phyloP scores from a whole-genome alignment of 2,797 vertebrate genomes.

The Numenius phaeopus region DNA sequence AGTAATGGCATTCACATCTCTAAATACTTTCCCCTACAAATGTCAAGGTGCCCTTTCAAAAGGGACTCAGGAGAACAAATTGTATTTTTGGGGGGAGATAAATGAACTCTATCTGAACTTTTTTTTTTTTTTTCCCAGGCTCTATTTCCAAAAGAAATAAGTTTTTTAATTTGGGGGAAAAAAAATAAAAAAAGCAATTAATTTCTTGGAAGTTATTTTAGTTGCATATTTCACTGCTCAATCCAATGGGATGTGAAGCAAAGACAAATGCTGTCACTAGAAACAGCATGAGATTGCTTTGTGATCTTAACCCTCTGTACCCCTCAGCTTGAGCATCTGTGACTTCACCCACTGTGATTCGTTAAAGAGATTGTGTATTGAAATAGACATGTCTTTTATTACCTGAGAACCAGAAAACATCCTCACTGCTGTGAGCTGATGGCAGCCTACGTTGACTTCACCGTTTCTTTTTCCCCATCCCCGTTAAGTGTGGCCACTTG shows the following conservation, averaged over 20 bases:
- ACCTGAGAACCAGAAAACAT: not conserved
- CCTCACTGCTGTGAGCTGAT: not conserved
- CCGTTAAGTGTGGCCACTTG: not conserved
- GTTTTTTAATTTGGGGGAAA: not conserved
- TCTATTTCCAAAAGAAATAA: not conserved
- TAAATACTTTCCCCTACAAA: not conserved
- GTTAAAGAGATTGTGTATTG: constrained; percentile 9
- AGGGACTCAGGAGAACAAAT: not conserved
- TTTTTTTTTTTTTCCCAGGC: rapidly evolving
- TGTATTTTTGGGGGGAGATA: rapidly evolving
- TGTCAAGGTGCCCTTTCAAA: not conserved
- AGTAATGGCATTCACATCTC: not conserved
- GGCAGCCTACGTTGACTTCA: not conserved
- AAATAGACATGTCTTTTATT: not conserved
- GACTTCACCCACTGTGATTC: constrained; percentile 9
- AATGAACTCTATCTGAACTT: not conserved
- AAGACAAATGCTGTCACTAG: constrained; percentile 31
- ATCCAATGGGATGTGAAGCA: not conserved
- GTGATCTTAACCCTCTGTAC: constrained; percentile 23
- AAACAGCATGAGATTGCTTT: constrained; percentile 18
- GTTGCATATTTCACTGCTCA: not conserved
- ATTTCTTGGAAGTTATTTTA: constrained; percentile 5
- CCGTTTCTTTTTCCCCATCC: not conserved
- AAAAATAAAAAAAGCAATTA: not conserved
- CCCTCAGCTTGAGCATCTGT: constrained; percentile 23